These are phyloP conservation scores for Brachypterus glaber DNA, from an alignment of 2,888 invertebrate species.

Conservation along the genomic window DNA sequence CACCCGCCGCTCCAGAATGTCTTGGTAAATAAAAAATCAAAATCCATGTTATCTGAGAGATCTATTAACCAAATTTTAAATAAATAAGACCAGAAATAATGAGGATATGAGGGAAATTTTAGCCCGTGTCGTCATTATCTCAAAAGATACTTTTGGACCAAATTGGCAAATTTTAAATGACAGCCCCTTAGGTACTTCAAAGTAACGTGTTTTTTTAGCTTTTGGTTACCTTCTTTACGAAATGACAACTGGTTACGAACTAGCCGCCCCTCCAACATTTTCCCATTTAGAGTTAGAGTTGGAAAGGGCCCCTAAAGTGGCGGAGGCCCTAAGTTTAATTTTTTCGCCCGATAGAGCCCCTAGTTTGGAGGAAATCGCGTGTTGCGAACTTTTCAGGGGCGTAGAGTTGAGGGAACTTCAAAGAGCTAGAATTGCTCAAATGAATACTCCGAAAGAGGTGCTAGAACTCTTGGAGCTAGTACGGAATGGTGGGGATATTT, in stretches of 20 bases:
- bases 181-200: no score
- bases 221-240: constrained; percentile 83
- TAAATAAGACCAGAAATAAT: no score
- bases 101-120: no score
- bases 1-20: constrained; percentile 50
- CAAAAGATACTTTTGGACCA: no score
- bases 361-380: constrained; percentile 67
- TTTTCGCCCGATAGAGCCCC: constrained; percentile 56
- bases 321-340: constrained; percentile 67
- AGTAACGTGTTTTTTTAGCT: constrained; percentile 38
- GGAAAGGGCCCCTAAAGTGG: constrained; percentile 63
- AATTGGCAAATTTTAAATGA: no score
- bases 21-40: constrained; percentile 43
- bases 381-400: constrained; percentile 77
- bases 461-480: constrained; percentile 34
- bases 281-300: constrained; percentile 62
- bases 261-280: constrained; percentile 65
- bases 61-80: no score
- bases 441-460: constrained; percentile 30
- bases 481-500: constrained; percentile 29
- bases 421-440: constrained; percentile 62
- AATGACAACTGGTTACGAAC: constrained; percentile 81
- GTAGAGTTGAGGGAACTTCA: constrained; percentile 83
- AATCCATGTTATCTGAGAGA: no score
- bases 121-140: no score